Evolutionary conservation across 2,888 invertebrate genomes (phyloP).

Genomic region (Odontothrips loti): DNA sequence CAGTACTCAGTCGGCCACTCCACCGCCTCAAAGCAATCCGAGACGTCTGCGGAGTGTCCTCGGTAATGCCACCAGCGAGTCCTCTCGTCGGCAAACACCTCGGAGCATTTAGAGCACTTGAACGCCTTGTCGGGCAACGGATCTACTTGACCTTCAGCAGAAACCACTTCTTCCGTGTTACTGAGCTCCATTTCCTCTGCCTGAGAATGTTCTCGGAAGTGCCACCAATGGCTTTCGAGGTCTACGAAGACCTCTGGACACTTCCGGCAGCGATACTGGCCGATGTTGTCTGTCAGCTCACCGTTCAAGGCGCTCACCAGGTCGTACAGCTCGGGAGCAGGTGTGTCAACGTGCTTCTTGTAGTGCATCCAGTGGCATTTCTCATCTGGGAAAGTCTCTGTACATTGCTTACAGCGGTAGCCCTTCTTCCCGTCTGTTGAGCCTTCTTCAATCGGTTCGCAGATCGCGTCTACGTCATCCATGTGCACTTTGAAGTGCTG

Average conservation of each 20-base stretch:
- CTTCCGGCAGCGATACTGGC: neutral
- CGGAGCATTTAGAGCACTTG: neutral
- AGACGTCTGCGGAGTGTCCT: neutral
- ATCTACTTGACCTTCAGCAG: neutral
- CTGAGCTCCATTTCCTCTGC: neutral
- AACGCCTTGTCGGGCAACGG: neutral
- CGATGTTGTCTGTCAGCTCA: neutral
- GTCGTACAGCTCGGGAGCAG: neutral
- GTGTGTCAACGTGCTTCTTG: neutral
- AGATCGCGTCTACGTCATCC: too few relatives aligned
- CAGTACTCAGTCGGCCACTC: neutral
- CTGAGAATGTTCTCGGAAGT: neutral
- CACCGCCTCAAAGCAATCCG: neutral
- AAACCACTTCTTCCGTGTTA: neutral
- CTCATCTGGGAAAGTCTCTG: neutral
- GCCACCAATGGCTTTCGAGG: constrained; percentile 11
- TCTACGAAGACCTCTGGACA: neutral
- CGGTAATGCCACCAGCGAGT: neutral
- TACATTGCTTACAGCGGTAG: neutral
- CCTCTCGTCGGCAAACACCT: neutral
- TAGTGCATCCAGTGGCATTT: neutral
- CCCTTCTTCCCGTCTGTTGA: too few relatives aligned
- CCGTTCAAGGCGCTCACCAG: neutral
- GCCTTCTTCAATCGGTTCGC: too few relatives aligned
- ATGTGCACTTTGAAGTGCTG: too few relatives aligned